Percentiles rank a stretch among this genome's conserved stretches.
Evolutionary conservation across 2,888 invertebrate genomes (phyloP).

Genomic region (Chirona hameri): DNA sequence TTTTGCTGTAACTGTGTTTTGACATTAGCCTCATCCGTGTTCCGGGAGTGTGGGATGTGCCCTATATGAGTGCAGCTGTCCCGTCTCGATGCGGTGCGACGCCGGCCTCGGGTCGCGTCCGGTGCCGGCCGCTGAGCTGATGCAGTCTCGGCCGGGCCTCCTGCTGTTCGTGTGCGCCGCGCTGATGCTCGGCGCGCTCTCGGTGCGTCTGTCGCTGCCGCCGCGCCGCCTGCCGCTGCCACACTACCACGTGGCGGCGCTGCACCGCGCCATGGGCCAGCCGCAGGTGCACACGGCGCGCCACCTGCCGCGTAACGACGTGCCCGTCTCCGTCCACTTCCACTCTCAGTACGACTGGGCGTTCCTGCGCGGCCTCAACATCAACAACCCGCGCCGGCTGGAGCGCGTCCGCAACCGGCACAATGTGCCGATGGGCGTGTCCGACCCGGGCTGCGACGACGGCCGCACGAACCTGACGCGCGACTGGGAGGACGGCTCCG

Average conservation of each 20-base stretch:
- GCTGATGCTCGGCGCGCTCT: neutral
- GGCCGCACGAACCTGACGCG: constrained; percentile 56
- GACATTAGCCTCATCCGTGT: too few relatives aligned
- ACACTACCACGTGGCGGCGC: too few relatives aligned
- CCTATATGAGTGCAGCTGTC: neutral
- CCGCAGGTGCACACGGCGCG: neutral
- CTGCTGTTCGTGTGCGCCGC: neutral
- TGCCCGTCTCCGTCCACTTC: neutral
- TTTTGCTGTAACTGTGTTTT: too few relatives aligned
- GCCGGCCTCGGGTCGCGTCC: neutral
- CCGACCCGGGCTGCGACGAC: constrained; percentile 8
- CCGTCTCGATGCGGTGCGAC: neutral
- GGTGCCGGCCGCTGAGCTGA: neutral
- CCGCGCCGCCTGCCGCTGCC: neutral
- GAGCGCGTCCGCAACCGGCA: neutral
- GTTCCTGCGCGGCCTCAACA: neutral
- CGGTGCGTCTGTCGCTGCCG: neutral
- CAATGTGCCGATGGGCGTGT: neutral
- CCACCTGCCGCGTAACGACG: neutral
- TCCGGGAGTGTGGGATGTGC: neutral
- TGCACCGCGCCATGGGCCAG: neutral
- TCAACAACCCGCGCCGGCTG: neutral
- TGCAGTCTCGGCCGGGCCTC: neutral
- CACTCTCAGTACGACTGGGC: neutral
- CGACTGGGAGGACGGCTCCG: constrained; percentile 59